These are phyloP conservation scores for Umimayanthus kanabou DNA, from an alignment of 92 coral and sea anemone genomes.

Conservation along the genomic window DNA sequence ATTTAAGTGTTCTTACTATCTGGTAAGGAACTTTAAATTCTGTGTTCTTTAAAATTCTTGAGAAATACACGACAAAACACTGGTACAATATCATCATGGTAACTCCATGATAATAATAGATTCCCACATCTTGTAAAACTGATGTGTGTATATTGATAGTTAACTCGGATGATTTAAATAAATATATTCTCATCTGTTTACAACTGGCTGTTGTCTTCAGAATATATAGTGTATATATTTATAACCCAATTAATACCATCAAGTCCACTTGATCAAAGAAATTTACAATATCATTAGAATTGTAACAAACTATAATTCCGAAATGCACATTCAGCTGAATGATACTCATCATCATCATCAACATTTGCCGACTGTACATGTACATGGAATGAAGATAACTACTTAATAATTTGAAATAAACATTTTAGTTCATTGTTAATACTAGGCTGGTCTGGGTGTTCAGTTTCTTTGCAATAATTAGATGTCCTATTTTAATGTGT, in stretches of 20 bases:
- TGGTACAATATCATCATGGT: too few species aligned
- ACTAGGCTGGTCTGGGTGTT: background rate
- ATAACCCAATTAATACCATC: background rate
- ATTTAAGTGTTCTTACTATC: too few species aligned
- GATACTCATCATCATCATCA: background rate
- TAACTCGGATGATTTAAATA: background rate
- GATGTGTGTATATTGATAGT: background rate
- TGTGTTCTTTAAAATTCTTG: background rate
- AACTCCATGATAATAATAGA: background rate
- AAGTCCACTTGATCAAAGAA: background rate
- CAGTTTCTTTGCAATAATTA: background rate
- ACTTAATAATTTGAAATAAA: background rate
- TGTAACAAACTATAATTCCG: background rate
- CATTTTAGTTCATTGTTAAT: too few species aligned
- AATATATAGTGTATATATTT: too few species aligned
- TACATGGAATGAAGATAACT: background rate
- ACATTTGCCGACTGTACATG: background rate
- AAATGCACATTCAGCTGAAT: background rate
- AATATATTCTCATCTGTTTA: background rate
- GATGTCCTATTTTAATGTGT: background rate
- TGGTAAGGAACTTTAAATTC: too few species aligned
- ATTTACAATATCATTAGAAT: background rate
- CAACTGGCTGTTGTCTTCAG: background rate
- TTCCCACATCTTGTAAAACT: background rate
- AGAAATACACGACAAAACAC: background rate